A percentile compares a stretch with the other conserved stretches of the same genome.
phyloP scores from a whole-genome alignment of 2,888 invertebrate species.

The Idaea dimidiata region DNA sequence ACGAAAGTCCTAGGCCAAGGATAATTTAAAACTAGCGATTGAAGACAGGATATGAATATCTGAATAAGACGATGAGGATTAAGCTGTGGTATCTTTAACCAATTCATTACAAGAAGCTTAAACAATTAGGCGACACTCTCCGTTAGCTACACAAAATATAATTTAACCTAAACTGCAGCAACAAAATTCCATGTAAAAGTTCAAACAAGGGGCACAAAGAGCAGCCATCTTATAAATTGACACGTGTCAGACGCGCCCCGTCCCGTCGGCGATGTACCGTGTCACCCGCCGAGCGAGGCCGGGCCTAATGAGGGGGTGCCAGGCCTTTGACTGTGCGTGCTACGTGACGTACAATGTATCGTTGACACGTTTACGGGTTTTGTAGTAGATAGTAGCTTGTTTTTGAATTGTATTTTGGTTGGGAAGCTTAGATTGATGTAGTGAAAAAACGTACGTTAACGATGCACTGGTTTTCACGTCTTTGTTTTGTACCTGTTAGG shows the following conservation, averaged over 20 bases:
- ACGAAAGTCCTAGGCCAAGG: neutral
- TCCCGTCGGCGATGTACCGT: conserved; percentile 17
- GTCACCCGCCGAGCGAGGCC: neutral
- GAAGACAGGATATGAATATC: neutral
- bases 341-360: neutral
- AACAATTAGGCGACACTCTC: neutral
- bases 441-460: too few species aligned
- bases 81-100: too few species aligned
- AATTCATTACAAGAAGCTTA: too few species aligned
- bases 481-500: too few species aligned
- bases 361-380: neutral
- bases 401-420: neutral
- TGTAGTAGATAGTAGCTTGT: neutral
- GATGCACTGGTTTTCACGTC: too few species aligned
- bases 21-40: neutral
- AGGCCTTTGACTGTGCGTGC: conserved; percentile 6
- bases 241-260: conserved; percentile 25
- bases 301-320: conserved; percentile 5
- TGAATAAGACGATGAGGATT: neutral
- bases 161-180: neutral
- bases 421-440: neutral
- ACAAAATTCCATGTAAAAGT: conserved; percentile 1
- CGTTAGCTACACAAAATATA: neutral
- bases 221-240: conserved; percentile 27
- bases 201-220: conserved; percentile 18